These are phyloP conservation scores for Muscicapa comitata DNA, from an alignment of 2,797 vertebrate genomes.

Conservation along the genomic window DNA sequence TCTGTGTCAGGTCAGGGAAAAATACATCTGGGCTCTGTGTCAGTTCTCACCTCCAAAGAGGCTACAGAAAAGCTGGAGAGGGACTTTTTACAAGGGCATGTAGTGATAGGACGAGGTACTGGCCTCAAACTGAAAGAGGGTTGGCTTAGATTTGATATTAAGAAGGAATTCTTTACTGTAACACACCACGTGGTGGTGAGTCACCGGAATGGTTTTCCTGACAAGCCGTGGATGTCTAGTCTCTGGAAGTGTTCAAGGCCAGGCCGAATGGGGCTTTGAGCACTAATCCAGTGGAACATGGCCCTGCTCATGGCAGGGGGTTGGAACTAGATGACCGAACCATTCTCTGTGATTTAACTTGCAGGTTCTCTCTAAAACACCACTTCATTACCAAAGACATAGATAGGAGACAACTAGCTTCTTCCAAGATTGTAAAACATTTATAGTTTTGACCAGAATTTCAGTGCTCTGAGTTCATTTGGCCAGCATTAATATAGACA, in stretches of 20 bases:
- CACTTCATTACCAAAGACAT: background rate
- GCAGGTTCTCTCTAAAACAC: background rate
- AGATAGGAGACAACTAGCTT: background rate
- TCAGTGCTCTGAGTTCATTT: background rate
- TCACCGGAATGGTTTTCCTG: background rate
- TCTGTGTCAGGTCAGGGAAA: background rate
- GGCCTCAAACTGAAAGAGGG: background rate
- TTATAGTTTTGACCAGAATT: background rate
- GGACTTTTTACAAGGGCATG: background rate
- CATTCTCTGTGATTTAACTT: background rate
- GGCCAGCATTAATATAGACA: background rate
- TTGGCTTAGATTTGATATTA: background rate
- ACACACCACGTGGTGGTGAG: background rate
- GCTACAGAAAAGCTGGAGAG: background rate
- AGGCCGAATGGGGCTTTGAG: background rate
- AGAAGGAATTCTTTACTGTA: background rate
- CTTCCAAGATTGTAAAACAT: background rate
- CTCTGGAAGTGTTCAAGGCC: background rate
- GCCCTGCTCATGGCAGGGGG: background rate
- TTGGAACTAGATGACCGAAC: background rate
- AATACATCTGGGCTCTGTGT: background rate
- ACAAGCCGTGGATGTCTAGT: background rate
- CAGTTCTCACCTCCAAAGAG: background rate
- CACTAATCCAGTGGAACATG: background rate
- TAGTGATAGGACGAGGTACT: fast-evolving